phyloP scores from a whole-genome alignment of 1,140 invertebrate genomes.

The Platorchestia sp. region DNA sequence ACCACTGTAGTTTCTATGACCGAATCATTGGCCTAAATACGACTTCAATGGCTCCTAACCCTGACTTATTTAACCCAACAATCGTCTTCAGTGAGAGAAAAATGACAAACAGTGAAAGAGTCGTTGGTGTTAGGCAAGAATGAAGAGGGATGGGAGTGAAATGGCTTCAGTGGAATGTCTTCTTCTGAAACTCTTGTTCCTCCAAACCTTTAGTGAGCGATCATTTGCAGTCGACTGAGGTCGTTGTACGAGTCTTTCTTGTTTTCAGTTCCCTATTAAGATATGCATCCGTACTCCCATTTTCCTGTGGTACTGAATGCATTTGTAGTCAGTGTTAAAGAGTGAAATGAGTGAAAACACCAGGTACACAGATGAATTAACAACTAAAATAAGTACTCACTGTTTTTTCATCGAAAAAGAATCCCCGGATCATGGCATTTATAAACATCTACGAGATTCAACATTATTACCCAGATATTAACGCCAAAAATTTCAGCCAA shows the following conservation, averaged over 20 bases:
- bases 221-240: neutral
- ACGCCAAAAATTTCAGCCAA: neutral
- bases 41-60: neutral
- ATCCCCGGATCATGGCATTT: neutral
- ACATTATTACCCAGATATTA: neutral
- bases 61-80: slow-evolving; percentile 47
- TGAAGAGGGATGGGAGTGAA: neutral
- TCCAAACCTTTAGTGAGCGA: neutral
- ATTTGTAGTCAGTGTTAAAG: neutral
- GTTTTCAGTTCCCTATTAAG: neutral
- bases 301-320: neutral
- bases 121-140: neutral
- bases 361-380: too few relatives aligned
- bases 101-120: neutral
- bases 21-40: neutral
- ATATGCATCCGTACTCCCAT: neutral
- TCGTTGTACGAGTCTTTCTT: neutral
- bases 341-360: neutral
- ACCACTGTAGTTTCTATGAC: slow-evolving; percentile 1
- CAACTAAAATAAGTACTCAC: too few relatives aligned
- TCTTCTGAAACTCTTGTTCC: neutral
- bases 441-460: neutral
- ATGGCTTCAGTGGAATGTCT: neutral
- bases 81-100: neutral
- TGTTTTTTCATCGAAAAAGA: neutral